phyloP scores from a whole-genome alignment of 1,140 invertebrate genomes.

The Coenobita brevimanus region DNA sequence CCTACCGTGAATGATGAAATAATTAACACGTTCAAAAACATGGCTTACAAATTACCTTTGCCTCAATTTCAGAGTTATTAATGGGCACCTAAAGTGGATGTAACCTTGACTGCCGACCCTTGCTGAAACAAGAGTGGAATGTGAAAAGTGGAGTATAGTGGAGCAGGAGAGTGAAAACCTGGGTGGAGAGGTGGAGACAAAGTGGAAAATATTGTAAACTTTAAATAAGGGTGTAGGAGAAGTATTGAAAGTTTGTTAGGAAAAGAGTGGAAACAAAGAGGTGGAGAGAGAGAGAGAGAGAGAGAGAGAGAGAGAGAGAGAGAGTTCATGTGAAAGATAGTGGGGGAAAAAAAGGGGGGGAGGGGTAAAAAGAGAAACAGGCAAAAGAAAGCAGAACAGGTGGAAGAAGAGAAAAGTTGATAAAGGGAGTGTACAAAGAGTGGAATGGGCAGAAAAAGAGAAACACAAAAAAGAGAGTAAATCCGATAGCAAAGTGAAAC shows the following conservation, averaged over 20 bases:
- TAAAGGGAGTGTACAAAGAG: not conserved
- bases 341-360: not conserved
- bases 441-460: not conserved
- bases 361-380: not conserved
- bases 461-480: not conserved
- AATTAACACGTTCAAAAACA: no score
- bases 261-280: not conserved
- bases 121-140: no score
- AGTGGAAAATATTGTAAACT: not conserved
- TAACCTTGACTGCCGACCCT: no score
- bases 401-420: not conserved
- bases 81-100: no score
- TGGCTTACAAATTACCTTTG: no score
- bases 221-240: not conserved
- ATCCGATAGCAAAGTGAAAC: not conserved
- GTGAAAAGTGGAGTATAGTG: not conserved
- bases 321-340: not conserved
- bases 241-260: no score
- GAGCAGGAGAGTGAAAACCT: not conserved
- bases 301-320: constrained; percentile 1
- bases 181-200: not conserved
- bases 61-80: no score
- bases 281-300: not conserved
- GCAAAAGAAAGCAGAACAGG: not conserved
- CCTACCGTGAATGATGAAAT: no score